Percentiles rank a stretch among this genome's conserved stretches.
These are phyloP conservation scores for Nannoperca obscura DNA, from an alignment of 2,797 vertebrate genomes.

Conservation along the genomic window DNA sequence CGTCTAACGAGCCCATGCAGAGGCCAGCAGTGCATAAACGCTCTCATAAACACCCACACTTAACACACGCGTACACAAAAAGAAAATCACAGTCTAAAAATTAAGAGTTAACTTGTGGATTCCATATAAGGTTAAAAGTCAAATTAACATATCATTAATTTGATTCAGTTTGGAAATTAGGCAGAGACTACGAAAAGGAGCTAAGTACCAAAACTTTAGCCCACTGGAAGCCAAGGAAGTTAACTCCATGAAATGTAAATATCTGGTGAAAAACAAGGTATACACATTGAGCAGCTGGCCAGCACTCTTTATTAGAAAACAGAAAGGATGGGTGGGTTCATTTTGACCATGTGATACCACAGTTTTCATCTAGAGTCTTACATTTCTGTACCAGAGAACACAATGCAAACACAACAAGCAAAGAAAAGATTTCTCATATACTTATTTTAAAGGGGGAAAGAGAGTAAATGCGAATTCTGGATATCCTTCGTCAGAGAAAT, in stretches of 20 bases:
- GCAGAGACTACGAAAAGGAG: slow-evolving; percentile 8
- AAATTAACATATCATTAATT: slow-evolving; percentile 7
- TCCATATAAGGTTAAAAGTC: slow-evolving; percentile 56
- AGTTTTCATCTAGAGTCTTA: slow-evolving; percentile 73
- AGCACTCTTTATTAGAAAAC: slow-evolving; percentile 53
- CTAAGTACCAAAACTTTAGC: not conserved
- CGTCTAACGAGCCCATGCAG: slow-evolving; percentile 79
- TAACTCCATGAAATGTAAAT: slow-evolving; percentile 83
- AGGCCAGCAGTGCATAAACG: slow-evolving; percentile 72
- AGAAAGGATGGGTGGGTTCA: slow-evolving; percentile 68
- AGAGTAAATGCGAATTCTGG: slow-evolving; percentile 83
- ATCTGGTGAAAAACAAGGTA: slow-evolving; percentile 77
- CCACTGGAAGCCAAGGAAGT: slow-evolving; percentile 83
- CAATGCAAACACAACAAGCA: slow-evolving; percentile 79
- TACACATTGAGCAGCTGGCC: slow-evolving; percentile 74
- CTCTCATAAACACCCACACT: slow-evolving; percentile 67
- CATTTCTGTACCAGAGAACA: slow-evolving; percentile 73
- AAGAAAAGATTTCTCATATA: slow-evolving; percentile 83
- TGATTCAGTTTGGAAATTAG: slow-evolving; percentile 24
- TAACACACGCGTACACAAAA: slow-evolving; percentile 53
- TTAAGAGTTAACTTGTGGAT: slow-evolving; percentile 80
- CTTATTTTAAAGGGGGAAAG: slow-evolving; percentile 82
- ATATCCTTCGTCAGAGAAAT: slow-evolving; percentile 87
- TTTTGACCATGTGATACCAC: slow-evolving; percentile 75
- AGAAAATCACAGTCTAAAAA: slow-evolving; percentile 70